These are phyloP conservation scores for Macropis europaea DNA, from an alignment of 2,888 invertebrate genomes.

Conservation along the genomic window DNA sequence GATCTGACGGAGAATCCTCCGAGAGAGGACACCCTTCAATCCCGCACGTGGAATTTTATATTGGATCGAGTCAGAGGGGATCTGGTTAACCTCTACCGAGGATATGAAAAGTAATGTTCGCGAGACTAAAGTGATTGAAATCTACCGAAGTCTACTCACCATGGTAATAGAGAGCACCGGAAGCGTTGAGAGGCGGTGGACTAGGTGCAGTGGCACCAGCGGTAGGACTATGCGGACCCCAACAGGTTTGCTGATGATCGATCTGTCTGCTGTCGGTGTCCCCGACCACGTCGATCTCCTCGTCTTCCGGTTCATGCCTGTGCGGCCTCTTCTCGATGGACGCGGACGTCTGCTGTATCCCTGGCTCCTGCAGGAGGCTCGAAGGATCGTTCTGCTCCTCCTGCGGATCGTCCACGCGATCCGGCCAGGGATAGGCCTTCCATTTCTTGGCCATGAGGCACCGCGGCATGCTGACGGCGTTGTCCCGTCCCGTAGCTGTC, in stretches of 20 bases:
- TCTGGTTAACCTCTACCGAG: too few relatives aligned
- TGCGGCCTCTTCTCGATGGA: slow-evolving; percentile 73
- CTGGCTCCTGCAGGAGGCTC: slow-evolving; percentile 54
- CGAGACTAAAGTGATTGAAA: too few relatives aligned
- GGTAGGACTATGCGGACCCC: slow-evolving; percentile 88
- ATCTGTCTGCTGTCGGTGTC: slow-evolving; percentile 80
- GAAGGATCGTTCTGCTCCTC: slow-evolving; percentile 71
- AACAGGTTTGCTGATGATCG: slow-evolving; percentile 82
- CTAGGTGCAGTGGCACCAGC: slow-evolving; percentile 85
- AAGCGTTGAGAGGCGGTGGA: slow-evolving; percentile 77
- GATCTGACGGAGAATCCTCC: too few relatives aligned
- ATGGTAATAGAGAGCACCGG: slow-evolving; percentile 78
- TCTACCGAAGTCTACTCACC: slow-evolving; percentile 68
- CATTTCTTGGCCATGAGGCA: slow-evolving; percentile 98
- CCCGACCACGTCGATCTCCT: slow-evolving; percentile 94
- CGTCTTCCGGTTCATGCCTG: slow-evolving; percentile 79
- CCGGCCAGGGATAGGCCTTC: slow-evolving; percentile 92
- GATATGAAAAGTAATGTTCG: too few relatives aligned
- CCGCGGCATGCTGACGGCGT: slow-evolving; percentile 87
- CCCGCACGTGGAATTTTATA: slow-evolving; percentile 28
- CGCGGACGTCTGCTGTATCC: slow-evolving; percentile 46
- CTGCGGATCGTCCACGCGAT: slow-evolving; percentile 81
- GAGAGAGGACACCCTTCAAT: background rate
- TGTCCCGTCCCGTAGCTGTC: background rate
- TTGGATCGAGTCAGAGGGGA: too few relatives aligned